phyloP scores from a whole-genome alignment of 2,888 invertebrate species.

The Caenorhabditis sp. region DNA sequence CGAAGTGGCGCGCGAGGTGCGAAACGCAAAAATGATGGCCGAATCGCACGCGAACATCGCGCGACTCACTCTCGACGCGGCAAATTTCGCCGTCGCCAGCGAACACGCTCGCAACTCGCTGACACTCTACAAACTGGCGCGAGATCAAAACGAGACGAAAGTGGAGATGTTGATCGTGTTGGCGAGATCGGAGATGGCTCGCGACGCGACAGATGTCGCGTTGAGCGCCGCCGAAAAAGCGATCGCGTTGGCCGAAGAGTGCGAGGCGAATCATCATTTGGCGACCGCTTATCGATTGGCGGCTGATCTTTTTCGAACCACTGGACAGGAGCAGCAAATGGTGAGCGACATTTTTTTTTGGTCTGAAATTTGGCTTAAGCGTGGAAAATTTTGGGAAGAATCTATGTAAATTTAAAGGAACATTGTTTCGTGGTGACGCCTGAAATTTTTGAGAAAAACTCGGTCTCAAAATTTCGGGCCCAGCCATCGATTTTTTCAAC shows the following conservation, averaged over 20 bases:
- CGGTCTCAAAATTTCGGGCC: no score
- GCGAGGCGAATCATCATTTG: conserved; percentile 18
- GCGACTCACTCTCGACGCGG: conserved; percentile 6
- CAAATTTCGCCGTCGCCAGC: not conserved
- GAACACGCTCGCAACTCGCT: conserved; percentile 39
- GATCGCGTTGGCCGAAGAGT: conserved; percentile 34
- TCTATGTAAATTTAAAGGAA: no score
- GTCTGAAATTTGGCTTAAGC: no score
- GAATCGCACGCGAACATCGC: conserved; percentile 35
- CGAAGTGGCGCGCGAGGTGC: conserved; percentile 30
- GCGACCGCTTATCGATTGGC: conserved; percentile 11
- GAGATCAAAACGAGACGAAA: conserved; percentile 20
- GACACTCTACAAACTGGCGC: conserved; percentile 36
- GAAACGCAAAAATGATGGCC: conserved; percentile 34
- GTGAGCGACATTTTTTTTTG: no score
- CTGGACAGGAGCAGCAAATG: conserved; percentile 8
- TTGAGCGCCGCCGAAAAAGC: conserved; percentile 33
- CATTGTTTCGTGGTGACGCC: no score
- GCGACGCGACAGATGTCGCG: conserved; percentile 23
- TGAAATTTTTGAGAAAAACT: no score
- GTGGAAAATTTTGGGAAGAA: no score
- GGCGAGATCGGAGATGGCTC: conserved; percentile 33
- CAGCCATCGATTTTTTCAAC: no score
- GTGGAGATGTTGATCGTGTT: conserved; percentile 39
- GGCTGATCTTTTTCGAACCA: conserved; percentile 21